Percentiles rank a stretch among this genome's conserved stretches.
These are phyloP conservation scores for Lypha dubia DNA, from an alignment of 2,888 invertebrate species.

Conservation along the genomic window DNA sequence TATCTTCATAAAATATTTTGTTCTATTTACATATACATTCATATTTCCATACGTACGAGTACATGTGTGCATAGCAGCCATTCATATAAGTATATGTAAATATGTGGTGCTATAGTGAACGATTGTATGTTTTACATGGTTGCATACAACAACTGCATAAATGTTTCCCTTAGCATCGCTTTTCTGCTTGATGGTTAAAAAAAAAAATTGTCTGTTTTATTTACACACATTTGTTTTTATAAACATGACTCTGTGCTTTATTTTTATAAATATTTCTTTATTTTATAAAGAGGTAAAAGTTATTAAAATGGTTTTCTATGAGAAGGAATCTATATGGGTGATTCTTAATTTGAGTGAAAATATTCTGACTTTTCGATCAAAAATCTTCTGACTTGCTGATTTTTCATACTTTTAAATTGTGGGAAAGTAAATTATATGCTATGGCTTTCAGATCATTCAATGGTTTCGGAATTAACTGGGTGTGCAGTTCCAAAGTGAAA, in stretches of 20 bases:
- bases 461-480: too few species aligned
- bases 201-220: constrained; percentile 6
- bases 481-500: too few species aligned
- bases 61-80: neutral
- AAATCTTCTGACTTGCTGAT: too few species aligned
- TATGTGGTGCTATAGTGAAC: constrained; percentile 31
- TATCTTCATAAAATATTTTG: constrained; percentile 36
- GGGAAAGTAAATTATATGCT: too few species aligned
- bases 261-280: neutral
- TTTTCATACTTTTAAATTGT: too few species aligned
- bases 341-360: too few species aligned
- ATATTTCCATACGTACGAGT: constrained; percentile 27
- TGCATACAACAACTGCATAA: constrained; percentile 59
- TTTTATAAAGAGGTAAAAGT: neutral
- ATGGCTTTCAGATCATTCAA: too few species aligned
- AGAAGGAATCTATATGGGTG: neutral
- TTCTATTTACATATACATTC: constrained; percentile 38
- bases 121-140: constrained; percentile 42
- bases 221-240: neutral
- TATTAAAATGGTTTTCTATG: neutral
- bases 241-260: neutral
- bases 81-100: too few species aligned
- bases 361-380: too few species aligned
- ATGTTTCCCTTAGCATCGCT: constrained; percentile 49
- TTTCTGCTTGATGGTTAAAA: constrained; percentile 50